A percentile compares a stretch with the other conserved stretches of the same genome.
Evolutionary conservation across 2,113 vertebrate species (phyloP).

Genomic region (Anser cygnoides): DNA sequence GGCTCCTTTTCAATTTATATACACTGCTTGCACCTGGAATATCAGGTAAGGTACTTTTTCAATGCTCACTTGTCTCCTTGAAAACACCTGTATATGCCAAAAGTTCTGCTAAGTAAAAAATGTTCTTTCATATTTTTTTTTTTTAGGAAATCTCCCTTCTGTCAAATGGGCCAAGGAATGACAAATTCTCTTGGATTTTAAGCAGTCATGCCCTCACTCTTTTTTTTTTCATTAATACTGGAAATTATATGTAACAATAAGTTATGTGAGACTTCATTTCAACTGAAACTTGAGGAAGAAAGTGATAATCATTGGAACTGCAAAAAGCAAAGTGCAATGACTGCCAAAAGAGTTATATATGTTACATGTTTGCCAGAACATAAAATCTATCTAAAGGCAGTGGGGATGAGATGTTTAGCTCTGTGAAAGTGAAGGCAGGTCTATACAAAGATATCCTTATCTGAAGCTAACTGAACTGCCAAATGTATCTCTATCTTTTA

Average conservation of each 20-base stretch:
- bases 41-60: not conserved
- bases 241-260: not conserved
- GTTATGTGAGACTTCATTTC: not conserved
- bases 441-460: not conserved
- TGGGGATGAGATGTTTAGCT: not conserved
- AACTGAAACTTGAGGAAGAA: not conserved
- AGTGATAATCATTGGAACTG: not conserved
- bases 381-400: not conserved
- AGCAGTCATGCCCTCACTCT: not conserved
- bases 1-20: not conserved
- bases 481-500: not conserved
- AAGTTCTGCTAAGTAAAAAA: not conserved
- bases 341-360: not conserved
- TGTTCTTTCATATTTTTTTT: not conserved
- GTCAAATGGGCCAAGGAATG: not conserved
- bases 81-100: not conserved
- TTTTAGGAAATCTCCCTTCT: not conserved
- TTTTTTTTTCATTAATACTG: not conserved
- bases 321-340: not conserved
- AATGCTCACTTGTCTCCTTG: not conserved
- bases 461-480: not conserved
- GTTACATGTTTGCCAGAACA: not conserved
- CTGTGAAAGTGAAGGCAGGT: not conserved
- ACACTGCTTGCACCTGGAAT: not conserved
- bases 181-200: not conserved